These are phyloP conservation scores for Sarcophilus harrisii DNA, from an alignment of 2,797 vertebrate genomes.

Conservation along the genomic window DNA sequence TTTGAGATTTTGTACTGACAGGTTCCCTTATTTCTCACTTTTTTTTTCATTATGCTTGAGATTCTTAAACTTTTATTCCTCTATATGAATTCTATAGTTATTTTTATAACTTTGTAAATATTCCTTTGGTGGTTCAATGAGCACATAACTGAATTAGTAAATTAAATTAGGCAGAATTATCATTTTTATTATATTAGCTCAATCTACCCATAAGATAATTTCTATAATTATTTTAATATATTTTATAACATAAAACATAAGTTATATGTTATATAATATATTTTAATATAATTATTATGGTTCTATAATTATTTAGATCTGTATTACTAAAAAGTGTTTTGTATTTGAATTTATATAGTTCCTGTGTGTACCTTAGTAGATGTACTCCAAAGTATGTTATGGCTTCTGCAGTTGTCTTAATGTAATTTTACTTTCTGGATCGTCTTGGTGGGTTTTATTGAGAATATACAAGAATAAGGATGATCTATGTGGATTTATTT, in stretches of 20 bases:
- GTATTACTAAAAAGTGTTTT: background rate
- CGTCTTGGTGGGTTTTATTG: background rate
- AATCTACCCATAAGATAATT: background rate
- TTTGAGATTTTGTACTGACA: background rate
- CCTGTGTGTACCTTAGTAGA: background rate
- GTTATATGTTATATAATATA: too few species aligned
- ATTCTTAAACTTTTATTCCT: background rate
- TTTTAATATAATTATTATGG: background rate
- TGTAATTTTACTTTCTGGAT: background rate
- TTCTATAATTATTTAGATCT: background rate
- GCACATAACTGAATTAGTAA: background rate
- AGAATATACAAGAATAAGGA: background rate
- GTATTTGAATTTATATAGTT: background rate
- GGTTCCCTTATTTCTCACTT: background rate
- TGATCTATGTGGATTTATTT: background rate
- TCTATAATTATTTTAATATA: background rate
- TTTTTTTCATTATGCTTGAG: background rate
- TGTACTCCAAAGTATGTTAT: background rate
- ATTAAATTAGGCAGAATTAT: background rate
- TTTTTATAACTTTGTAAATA: background rate
- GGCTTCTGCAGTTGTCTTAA: background rate
- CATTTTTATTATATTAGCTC: background rate
- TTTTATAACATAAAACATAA: too few species aligned
- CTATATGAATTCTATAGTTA: background rate
- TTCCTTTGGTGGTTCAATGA: background rate